A percentile compares a stretch with the other conserved stretches of the same genome.
Conservation (phyloP, 1,140 invertebrate genomes). For the Holcopasites calliopsidis region DNA sequence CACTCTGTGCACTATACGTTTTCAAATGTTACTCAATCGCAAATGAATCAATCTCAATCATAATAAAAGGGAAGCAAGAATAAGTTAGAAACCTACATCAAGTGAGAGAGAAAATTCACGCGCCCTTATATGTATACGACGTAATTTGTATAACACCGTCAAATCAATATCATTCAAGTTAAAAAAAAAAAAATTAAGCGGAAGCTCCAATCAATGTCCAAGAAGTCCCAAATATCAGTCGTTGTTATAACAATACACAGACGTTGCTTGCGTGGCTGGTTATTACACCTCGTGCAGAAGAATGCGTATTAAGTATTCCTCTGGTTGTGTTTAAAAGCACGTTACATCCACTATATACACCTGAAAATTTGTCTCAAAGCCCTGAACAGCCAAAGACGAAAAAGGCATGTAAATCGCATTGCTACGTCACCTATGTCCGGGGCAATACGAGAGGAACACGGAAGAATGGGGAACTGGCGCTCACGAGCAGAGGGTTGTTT, state of each 20-base stretch:
- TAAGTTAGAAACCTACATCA: too few relatives aligned
- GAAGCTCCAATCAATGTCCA: background rate
- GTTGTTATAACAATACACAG: too few relatives aligned
- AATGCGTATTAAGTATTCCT: conserved; percentile 63
- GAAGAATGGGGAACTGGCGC: conserved; percentile 13
- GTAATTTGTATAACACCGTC: too few relatives aligned
- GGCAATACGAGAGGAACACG: conserved; percentile 8
- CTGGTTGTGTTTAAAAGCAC: conserved; percentile 58
- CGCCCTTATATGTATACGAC: too few relatives aligned
- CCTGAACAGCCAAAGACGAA: too few relatives aligned
- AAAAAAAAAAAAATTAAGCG: too few relatives aligned
- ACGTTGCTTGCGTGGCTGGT: conserved; percentile 39
- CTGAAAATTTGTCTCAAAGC: too few relatives aligned
- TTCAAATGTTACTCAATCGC: background rate
- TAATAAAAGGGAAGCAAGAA: too few relatives aligned
- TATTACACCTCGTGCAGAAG: conserved; percentile 58
- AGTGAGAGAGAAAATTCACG: too few relatives aligned
- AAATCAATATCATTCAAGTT: too few relatives aligned
- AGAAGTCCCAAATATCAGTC: conserved; percentile 57
- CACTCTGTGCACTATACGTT: too few relatives aligned
- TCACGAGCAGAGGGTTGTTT: conserved; percentile 34
- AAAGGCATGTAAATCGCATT: background rate
- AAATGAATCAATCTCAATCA: background rate
- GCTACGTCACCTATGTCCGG: conserved; percentile 43
- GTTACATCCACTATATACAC: conserved; percentile 64